Evolutionary conservation across 1,140 invertebrate genomes (phyloP).

Genomic region (Drosophila guanche): DNA sequence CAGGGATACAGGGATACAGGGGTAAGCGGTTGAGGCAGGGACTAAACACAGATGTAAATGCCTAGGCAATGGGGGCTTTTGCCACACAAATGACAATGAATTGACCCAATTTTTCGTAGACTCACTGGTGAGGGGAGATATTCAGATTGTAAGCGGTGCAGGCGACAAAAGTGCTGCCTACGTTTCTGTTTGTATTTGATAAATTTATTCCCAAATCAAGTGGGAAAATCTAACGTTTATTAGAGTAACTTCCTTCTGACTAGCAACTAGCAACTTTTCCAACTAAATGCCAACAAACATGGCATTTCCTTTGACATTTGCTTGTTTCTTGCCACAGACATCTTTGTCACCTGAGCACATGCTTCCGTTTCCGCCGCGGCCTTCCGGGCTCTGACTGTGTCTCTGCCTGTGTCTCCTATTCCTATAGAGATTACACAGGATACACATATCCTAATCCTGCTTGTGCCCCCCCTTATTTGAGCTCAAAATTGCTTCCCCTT

Average conservation of each 20-base stretch:
- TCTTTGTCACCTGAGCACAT: slow-evolving; percentile 61
- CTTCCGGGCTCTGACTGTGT: slow-evolving; percentile 26
- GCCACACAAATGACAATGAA: slow-evolving; percentile 71
- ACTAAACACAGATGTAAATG: slow-evolving; percentile 49
- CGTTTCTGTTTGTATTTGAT: neutral
- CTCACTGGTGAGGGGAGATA: neutral
- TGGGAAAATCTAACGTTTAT: slow-evolving; percentile 9
- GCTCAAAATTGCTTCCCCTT: slow-evolving; percentile 46
- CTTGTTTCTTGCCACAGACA: slow-evolving; percentile 23
- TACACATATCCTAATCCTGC: slow-evolving; percentile 35
- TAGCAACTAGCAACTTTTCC: slow-evolving; percentile 16
- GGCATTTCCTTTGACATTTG: slow-evolving; percentile 14
- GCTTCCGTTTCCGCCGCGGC: slow-evolving; percentile 9
- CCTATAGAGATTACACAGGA: slow-evolving; percentile 29
- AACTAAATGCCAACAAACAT: neutral
- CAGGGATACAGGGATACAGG: neutral
- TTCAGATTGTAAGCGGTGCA: neutral
- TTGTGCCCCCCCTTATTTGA: slow-evolving; percentile 34
- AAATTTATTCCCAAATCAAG: neutral
- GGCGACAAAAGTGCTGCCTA: slow-evolving; percentile 15
- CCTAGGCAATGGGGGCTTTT: slow-evolving; percentile 41
- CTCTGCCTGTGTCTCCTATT: slow-evolving; percentile 39
- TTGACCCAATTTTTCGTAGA: slow-evolving; percentile 65
- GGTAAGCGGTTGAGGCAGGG: slow-evolving; percentile 25
- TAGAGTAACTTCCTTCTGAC: slow-evolving; percentile 11